These are phyloP conservation scores for Lepetodrilus schrolli DNA, from an alignment of 2,888 invertebrate genomes.

Conservation along the genomic window DNA sequence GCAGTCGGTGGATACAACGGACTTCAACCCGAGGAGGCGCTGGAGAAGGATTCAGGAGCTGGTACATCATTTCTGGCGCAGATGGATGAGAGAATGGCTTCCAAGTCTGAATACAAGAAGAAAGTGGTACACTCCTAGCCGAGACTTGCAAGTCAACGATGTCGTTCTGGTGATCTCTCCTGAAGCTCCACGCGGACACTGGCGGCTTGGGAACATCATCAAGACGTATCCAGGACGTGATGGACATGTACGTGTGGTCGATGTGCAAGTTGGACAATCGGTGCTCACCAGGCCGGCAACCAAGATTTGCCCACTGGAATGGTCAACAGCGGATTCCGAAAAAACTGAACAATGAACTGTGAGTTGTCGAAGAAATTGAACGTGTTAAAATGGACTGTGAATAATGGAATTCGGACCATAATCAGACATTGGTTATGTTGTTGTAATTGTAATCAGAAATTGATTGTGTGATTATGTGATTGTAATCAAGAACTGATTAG, in stretches of 20 bases:
- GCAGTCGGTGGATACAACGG: too few species aligned
- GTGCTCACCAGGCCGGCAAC: not conserved
- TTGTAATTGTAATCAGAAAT: too few species aligned
- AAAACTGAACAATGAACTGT: too few species aligned
- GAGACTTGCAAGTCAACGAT: not conserved
- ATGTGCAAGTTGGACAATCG: not conserved
- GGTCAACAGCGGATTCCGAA: too few species aligned
- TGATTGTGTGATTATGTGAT: too few species aligned
- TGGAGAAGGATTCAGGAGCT: too few species aligned
- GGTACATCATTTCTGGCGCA: not conserved
- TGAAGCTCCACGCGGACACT: not conserved
- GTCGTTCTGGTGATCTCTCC: not conserved
- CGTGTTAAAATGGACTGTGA: too few species aligned
- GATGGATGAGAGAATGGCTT: constrained; percentile 11
- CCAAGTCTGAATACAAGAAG: not conserved
- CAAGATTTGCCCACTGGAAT: not conserved
- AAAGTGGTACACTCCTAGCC: not conserved
- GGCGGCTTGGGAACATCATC: not conserved
- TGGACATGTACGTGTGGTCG: not conserved
- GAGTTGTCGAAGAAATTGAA: too few species aligned
- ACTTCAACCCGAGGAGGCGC: too few species aligned
- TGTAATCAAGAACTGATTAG: too few species aligned
- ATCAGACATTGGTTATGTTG: too few species aligned
- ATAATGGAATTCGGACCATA: too few species aligned
- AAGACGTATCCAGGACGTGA: not conserved